Evolutionary conservation across 2,797 vertebrate genomes (phyloP).

Genomic region (Discoglossus pictus): DNA sequence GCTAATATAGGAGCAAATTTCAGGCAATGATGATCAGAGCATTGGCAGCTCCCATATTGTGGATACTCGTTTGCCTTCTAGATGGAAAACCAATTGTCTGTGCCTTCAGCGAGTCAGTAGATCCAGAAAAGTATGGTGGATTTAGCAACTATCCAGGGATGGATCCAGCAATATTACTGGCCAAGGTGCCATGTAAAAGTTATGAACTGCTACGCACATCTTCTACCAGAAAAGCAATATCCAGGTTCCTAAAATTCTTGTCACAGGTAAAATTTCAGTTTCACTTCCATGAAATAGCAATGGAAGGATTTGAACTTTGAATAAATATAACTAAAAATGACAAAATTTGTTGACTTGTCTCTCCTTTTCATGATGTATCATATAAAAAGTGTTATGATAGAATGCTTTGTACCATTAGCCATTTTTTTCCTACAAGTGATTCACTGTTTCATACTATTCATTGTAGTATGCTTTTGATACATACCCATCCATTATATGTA

Average conservation of each 20-base stretch:
- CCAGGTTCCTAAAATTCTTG: slow-evolving; percentile 34
- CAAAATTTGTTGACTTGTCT: too few relatives aligned
- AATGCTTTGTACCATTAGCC: too few relatives aligned
- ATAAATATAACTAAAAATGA: too few relatives aligned
- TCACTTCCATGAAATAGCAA: too few relatives aligned
- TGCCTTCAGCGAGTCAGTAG: slow-evolving; percentile 31
- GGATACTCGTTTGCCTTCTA: slow-evolving; percentile 28
- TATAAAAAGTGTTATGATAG: too few relatives aligned
- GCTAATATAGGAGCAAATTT: slow-evolving; percentile 21
- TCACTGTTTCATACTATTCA: too few relatives aligned
- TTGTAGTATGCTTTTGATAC: too few relatives aligned
- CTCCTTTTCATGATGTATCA: too few relatives aligned
- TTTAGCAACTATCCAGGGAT: slow-evolving; percentile 1
- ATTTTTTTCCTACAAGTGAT: too few relatives aligned
- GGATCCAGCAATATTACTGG: slow-evolving; percentile 2
- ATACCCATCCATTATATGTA: too few relatives aligned
- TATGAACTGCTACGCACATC: slow-evolving; percentile 10
- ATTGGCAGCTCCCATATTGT: slow-evolving; percentile 10
- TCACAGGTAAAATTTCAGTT: slow-evolving; percentile 44
- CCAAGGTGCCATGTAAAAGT: slow-evolving; percentile 33
- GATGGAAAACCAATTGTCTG: slow-evolving; percentile 28
- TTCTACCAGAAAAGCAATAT: slow-evolving; percentile 35
- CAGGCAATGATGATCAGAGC: slow-evolving; percentile 23
- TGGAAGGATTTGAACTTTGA: background rate
- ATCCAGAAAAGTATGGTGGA: slow-evolving; percentile 36